Conservation (phyloP, 2,797 vertebrate species). For the Pangasius mekongensis region DNA sequence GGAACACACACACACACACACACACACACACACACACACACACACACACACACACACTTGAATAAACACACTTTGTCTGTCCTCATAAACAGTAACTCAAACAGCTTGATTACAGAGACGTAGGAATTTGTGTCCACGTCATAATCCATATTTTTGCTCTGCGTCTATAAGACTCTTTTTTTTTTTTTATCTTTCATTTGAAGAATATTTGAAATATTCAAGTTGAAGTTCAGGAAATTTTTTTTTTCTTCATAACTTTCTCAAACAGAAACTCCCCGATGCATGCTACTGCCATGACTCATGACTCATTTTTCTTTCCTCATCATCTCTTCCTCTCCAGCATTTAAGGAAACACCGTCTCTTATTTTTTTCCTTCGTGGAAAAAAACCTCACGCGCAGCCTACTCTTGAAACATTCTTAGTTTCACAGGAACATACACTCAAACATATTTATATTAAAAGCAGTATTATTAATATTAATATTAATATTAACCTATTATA, state of each 20-base stretch:
- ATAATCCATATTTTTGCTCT: neutral
- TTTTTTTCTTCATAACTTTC: neutral
- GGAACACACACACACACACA: slow-evolving; percentile 31
- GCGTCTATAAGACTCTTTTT: too few relatives aligned
- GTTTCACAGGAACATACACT: neutral
- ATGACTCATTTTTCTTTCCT: slow-evolving; percentile 1
- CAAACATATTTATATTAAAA: neutral
- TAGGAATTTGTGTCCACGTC: neutral
- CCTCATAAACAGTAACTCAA: neutral
- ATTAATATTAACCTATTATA: too few relatives aligned
- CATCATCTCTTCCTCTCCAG: neutral
- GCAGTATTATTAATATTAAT: neutral
- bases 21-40: slow-evolving; percentile 34
- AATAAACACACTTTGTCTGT: neutral
- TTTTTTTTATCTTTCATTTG: too few relatives aligned
- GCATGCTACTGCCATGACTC: neutral
- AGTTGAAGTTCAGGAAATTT: neutral
- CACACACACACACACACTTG: slow-evolving; percentile 9
- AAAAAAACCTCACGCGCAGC: neutral
- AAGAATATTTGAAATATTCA: neutral
- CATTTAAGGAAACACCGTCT: slow-evolving; percentile 16
- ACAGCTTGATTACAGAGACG: neutral
- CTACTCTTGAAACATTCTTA: neutral
- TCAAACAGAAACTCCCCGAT: neutral
- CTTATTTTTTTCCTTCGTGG: neutral